Evolutionary conservation across 64 coral and sea anemone genomes (phyloP).

Genomic region (Porites lutea): DNA sequence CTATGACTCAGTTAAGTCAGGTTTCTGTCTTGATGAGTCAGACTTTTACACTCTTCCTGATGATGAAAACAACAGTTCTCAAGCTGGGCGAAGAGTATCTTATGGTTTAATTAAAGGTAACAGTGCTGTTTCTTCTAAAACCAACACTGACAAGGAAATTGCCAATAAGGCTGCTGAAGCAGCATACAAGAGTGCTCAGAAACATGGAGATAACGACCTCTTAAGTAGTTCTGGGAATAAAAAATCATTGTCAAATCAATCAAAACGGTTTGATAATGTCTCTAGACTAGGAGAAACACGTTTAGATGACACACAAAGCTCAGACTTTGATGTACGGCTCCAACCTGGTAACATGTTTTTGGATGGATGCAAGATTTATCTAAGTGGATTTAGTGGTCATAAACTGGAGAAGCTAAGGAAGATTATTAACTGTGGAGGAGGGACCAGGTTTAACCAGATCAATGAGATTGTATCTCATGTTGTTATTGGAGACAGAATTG

Average conservation of each 20-base stretch:
- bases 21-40: slow-evolving; percentile 88
- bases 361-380: slow-evolving; percentile 93
- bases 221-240: slow-evolving; percentile 12
- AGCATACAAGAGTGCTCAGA: slow-evolving; percentile 87
- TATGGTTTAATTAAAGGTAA: slow-evolving; percentile 37
- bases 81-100: slow-evolving; percentile 49
- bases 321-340: slow-evolving; percentile 1
- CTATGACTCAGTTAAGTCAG: slow-evolving; percentile 90
- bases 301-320: background rate
- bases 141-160: background rate
- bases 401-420: slow-evolving; percentile 88
- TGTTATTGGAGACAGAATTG: slow-evolving; percentile 74
- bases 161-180: slow-evolving; percentile 80
- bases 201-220: slow-evolving; percentile 76
- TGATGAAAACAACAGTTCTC: slow-evolving; percentile 64
- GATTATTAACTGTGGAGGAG: slow-evolving; percentile 90
- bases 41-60: slow-evolving; percentile 59
- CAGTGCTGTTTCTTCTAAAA: slow-evolving; percentile 40
- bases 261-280: slow-evolving; percentile 4
- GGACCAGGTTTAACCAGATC: slow-evolving; percentile 95
- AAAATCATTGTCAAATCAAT: slow-evolving; percentile 8
- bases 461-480: slow-evolving; percentile 96
- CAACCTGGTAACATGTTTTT: slow-evolving; percentile 84
- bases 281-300: slow-evolving; percentile 26
- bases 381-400: slow-evolving; percentile 91